Evolutionary conservation across 2,113 vertebrate species (phyloP), one percentile per base, ranked within the genome.

Genomic region (Aspidoscelis tigris): DNA sequence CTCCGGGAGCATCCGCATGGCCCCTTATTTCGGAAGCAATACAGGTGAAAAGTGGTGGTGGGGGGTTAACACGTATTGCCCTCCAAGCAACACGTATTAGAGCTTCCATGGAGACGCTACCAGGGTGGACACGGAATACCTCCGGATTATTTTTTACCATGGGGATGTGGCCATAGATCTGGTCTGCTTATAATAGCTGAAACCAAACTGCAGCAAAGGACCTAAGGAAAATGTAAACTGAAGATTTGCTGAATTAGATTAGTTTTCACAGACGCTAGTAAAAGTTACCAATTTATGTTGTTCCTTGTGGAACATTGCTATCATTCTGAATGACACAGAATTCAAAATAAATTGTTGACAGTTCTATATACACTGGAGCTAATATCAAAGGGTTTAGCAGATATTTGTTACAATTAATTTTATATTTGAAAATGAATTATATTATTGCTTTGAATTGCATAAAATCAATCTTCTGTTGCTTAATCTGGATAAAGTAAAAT

Each of bases 351-450:
- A 90, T 83, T 81, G 0, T 50, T 83, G 86, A 3, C 1, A 44
- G 0, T 92, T 82, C 78, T 80, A 53, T 68, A 53, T 3, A 55
- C 3, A 85, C 81, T 84, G 58, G n/a, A 83, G 1, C 11, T 90
- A 70, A 53, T 76, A 86, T 85, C 5, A 78, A 86, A 86, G 3
- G 9, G 44, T 82, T 77, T 5, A 5, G 53, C 81, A 84, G 61
- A 81, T 58, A 83, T 39, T 81, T 26, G 81, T 84, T 86, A 82
- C 72, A 76, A 72, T 78, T 0, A 75, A 82, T 84, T 88, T 88
- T 4, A 24, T 11, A 7, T 81, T 88, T 33, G 82, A 84, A 83
- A 41, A 76, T 24, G 26, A 20, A 76, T 76, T 8, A 1, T 44
- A 10, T 78, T 8, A 7, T 2, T 65, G 68, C 80, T 88, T 80